A percentile compares a stretch with the other conserved stretches of the same genome.
phyloP scores from a whole-genome alignment of 2,888 invertebrate species.

The Harpagoxenus sublaevis region DNA sequence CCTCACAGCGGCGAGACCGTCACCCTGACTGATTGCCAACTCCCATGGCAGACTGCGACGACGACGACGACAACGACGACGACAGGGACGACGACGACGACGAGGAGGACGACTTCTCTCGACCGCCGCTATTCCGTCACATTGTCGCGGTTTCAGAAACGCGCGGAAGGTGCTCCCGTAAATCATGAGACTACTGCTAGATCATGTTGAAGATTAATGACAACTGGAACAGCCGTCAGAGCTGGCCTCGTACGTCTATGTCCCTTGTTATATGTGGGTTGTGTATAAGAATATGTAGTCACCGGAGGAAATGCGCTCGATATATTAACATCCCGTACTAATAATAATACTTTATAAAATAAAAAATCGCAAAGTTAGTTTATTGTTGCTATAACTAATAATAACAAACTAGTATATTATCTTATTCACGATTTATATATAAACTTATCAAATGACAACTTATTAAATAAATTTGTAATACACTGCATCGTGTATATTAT shows the following conservation, averaged over 20 bases:
- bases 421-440: neutral
- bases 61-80: slow-evolving; percentile 38
- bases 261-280: neutral
- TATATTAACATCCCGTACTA: neutral
- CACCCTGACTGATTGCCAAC: slow-evolving; percentile 84
- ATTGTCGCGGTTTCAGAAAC: slow-evolving; percentile 48
- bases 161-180: slow-evolving; percentile 52
- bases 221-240: slow-evolving; percentile 45
- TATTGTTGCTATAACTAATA: neutral
- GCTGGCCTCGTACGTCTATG: slow-evolving; percentile 43
- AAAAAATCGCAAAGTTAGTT: neutral
- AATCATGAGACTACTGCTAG: slow-evolving; percentile 46
- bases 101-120: slow-evolving; percentile 58
- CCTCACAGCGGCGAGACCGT: slow-evolving; percentile 78
- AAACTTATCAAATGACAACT: neutral
- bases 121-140: slow-evolving; percentile 56
- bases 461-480: neutral
- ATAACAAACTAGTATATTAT: neutral
- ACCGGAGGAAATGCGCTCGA: neutral
- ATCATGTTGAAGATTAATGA: slow-evolving; percentile 64
- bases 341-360: slow-evolving; percentile 2
- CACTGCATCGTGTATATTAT: neutral
- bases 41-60: slow-evolving; percentile 76
- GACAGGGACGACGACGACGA: slow-evolving; percentile 7
- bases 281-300: slow-evolving; percentile 11